phyloP scores from a whole-genome alignment of 2,797 vertebrate species.

The Champsocephalus gunnari region DNA sequence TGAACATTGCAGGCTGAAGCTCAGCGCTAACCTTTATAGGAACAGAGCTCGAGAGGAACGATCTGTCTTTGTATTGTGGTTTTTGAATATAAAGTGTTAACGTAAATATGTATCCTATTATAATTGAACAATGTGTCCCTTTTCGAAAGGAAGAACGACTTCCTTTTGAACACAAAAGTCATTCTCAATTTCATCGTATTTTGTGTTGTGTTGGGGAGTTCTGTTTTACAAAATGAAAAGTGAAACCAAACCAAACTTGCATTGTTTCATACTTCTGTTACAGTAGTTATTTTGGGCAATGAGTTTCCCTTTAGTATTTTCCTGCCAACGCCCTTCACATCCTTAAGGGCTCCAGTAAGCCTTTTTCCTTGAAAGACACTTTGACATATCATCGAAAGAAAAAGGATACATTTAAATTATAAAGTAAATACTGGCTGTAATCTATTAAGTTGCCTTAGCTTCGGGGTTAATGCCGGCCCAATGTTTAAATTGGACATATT shows the following conservation, averaged over 20 bases:
- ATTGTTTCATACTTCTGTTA: not conserved
- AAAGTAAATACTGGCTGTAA: too few species aligned
- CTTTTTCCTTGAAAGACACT: not conserved
- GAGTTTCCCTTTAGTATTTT: conserved; percentile 11
- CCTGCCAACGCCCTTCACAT: not conserved
- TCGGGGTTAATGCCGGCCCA: not conserved
- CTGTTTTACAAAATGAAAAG: conserved; percentile 1
- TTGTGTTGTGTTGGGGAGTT: not conserved
- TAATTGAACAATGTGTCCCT: too few species aligned
- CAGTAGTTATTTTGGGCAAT: not conserved
- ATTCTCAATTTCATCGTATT: too few species aligned
- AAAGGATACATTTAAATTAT: too few species aligned
- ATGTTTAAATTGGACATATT: too few species aligned
- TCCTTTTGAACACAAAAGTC: not conserved
- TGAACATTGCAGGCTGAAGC: too few species aligned
- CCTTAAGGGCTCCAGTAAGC: too few species aligned
- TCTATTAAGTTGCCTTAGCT: too few species aligned
- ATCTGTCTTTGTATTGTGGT: not conserved
- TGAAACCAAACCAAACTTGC: not conserved
- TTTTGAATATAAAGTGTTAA: not conserved
- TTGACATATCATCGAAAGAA: not conserved
- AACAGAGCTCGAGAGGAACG: not conserved
- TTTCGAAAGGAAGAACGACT: not conserved
- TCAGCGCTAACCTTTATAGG: too few species aligned
- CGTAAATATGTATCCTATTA: not conserved